Evolutionary conservation across 2,888 invertebrate species (phyloP), one percentile per base, ranked within the genome.

Genomic region (Caradrina clavipalpis): DNA sequence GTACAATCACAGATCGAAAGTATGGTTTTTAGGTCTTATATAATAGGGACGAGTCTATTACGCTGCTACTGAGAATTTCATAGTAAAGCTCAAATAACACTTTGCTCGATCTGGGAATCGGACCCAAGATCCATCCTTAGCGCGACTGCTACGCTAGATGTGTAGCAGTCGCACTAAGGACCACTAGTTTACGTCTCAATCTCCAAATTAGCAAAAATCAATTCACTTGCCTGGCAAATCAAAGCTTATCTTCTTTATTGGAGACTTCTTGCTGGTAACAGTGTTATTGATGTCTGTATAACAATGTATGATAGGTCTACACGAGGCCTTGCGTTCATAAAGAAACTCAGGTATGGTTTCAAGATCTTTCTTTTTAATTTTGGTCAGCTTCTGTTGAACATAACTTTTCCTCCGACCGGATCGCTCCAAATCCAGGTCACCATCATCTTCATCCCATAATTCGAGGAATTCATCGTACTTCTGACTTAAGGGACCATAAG

Each of bases 191-290:
- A 26, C 26, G 26, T 26, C 26, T 26, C 26, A 26, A 26, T 26
- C 26, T 35, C 35, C 35, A 8, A 35, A 8, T 35, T 8, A 8
- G 35, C 35, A 35, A 35, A 35, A 35, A 11, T 39, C 11, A 59
- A 42, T 13, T 8, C 26, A 54, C 57, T 64, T 69, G 54, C 82
- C 69, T 58, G 65, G 59, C 31, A 67, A 3, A 13, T 55, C 31
- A 45, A 68, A 56, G 17, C 47, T 39, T 21, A 76, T 39, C 51
- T 77, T 71, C 63, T 73, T 81, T 1, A 73, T 57, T 45, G 75
- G 81, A 31, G 50, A 35, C 61, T 55, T 66, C 19, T 50, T 78
- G 1, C n/a, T 0, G 8, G 13, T 11, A 15, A 49, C 10, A 1
- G 59, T 35, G 10, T 11, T 57, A 13, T 31, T 13, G 13, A 22